These are phyloP conservation scores for Tenthredo notha DNA, from an alignment of 2,888 invertebrate species.

Conservation along the genomic window DNA sequence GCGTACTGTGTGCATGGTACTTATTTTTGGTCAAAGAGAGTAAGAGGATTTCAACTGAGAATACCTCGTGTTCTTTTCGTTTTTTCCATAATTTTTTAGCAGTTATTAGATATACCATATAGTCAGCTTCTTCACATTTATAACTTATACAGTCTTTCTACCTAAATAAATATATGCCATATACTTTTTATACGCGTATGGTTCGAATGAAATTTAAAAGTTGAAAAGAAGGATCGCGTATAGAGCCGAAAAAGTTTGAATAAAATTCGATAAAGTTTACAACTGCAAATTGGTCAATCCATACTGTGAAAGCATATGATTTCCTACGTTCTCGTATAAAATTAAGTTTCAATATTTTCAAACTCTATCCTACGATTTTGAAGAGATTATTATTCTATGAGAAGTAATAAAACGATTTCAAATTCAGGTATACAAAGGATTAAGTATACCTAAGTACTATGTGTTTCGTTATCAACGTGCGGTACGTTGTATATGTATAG, in stretches of 20 bases:
- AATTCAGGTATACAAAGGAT: neutral
- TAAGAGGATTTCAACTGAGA: conserved; percentile 4
- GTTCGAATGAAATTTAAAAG: conserved; percentile 11
- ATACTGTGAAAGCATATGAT: neutral
- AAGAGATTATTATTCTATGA: neutral
- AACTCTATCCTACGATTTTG: neutral
- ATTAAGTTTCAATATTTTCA: neutral
- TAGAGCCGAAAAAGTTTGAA: conserved; percentile 5
- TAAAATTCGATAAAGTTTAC: neutral
- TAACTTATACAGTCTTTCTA: neutral
- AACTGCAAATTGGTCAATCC: neutral
- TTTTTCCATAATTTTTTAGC: neutral
- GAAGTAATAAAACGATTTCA: neutral
- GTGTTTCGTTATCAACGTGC: neutral
- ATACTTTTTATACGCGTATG: neutral
- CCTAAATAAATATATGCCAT: neutral
- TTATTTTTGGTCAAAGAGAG: neutral
- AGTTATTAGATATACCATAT: neutral
- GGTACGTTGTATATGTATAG: neutral
- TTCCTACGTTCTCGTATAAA: neutral
- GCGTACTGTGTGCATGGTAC: neutral
- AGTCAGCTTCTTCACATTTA: neutral
- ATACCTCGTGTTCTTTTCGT: neutral
- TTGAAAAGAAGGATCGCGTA: neutral
- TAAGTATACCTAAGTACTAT: neutral